Evolutionary conservation across 2,113 vertebrate species (phyloP).

Genomic region (Vireo altiloquus): DNA sequence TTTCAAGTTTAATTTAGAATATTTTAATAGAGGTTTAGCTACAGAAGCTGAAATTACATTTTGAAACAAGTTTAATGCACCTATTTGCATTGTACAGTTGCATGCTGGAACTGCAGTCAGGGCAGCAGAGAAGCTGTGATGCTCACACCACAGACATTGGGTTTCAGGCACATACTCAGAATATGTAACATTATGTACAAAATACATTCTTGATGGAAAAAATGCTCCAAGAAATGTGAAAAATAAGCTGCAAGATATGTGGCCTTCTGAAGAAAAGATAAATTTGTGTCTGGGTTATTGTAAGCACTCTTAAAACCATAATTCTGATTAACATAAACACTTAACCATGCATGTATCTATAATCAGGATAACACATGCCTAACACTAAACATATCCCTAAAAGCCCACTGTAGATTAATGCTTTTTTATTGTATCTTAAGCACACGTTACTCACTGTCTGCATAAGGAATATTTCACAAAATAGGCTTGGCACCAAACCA

Average conservation of each 20-base stretch:
- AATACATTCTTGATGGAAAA: not conserved
- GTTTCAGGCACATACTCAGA: not conserved
- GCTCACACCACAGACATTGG: not conserved
- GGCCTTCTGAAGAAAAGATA: not conserved
- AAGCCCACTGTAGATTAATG: not conserved
- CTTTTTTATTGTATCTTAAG: not conserved
- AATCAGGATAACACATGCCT: not conserved
- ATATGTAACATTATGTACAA: not conserved
- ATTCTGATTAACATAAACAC: constrained; percentile 10
- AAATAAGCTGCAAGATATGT: not conserved
- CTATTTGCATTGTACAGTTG: not conserved
- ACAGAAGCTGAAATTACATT: not conserved
- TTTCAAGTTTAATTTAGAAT: not conserved
- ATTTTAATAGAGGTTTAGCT: not conserved
- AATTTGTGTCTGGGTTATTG: constrained; percentile 3
- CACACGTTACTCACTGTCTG: not conserved
- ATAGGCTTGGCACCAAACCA: not conserved
- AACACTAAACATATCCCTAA: not conserved
- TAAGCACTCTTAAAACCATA: not conserved
- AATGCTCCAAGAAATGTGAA: not conserved
- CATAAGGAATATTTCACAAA: not conserved
- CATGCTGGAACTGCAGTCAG: not conserved
- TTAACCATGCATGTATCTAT: not conserved
- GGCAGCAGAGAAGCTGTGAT: not conserved
- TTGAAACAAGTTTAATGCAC: not conserved